Percentiles rank a stretch among this genome's conserved stretches.
Conservation (phyloP, 2,888 invertebrate species). For the Tipula unca region DNA sequence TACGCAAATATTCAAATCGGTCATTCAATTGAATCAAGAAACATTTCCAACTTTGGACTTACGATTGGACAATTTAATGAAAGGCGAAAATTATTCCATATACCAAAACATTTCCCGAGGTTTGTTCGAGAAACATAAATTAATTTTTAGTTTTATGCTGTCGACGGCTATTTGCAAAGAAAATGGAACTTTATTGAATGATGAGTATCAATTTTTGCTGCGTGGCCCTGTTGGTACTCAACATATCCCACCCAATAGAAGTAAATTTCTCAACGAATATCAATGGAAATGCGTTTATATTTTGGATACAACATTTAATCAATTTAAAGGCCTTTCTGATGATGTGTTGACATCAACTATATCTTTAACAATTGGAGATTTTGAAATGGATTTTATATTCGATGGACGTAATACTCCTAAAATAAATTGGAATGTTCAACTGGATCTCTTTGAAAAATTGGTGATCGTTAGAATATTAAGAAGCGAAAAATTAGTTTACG, state of each 20-base stretch:
- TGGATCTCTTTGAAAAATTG: constrained; percentile 69
- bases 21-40: constrained; percentile 68
- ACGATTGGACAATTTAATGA: constrained; percentile 59
- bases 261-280: constrained; percentile 46
- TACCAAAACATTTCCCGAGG: constrained; percentile 85
- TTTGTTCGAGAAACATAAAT: constrained; percentile 82
- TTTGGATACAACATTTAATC: constrained; percentile 49
- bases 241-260: background rate
- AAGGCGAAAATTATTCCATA: constrained; percentile 70
- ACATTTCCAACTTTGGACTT: constrained; percentile 50
- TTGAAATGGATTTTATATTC: constrained; percentile 28
- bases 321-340: constrained; percentile 46
- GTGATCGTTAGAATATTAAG: constrained; percentile 67
- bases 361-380: constrained; percentile 51
- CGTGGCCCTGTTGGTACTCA: constrained; percentile 57
- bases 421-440: constrained; percentile 51
- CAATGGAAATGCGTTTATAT: constrained; percentile 64
- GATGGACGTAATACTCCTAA: background rate
- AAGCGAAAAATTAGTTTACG: constrained; percentile 74
- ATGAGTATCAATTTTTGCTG: constrained; percentile 71
- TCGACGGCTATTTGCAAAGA: constrained; percentile 66
- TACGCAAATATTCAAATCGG: constrained; percentile 65
- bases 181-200: constrained; percentile 45
- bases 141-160: constrained; percentile 78
- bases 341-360: constrained; percentile 49